phyloP scores from a whole-genome alignment of 1,140 invertebrate species.

The Phymastichus coffea region DNA sequence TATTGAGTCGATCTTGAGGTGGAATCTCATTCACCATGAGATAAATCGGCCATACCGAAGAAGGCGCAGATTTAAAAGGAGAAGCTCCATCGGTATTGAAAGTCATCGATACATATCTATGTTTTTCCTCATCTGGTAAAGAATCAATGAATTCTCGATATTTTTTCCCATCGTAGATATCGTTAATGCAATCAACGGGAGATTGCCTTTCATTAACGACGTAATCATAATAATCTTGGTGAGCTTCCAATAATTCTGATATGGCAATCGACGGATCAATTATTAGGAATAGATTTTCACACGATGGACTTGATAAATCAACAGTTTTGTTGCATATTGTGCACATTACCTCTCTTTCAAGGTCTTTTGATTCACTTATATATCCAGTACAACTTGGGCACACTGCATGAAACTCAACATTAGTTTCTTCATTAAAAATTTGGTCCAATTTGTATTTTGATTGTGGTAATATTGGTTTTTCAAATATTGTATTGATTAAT shows the following conservation, averaged over 20 bases:
- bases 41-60: not conserved
- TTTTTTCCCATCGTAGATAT: not conserved
- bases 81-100: not conserved
- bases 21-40: slow-evolving; percentile 3
- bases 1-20: not conserved
- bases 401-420: not conserved
- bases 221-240: not conserved
- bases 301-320: not conserved
- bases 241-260: not conserved
- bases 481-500: not conserved
- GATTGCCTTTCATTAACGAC: not conserved
- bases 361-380: not conserved
- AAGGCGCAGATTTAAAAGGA: not conserved
- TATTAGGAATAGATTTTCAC: not conserved
- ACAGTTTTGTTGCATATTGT: not conserved
- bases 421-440: not conserved
- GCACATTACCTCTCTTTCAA: not conserved
- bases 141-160: not conserved
- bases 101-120: not conserved
- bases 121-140: not conserved
- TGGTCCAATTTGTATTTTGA: not conserved
- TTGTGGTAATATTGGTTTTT: not conserved
- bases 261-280: not conserved
- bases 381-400: not conserved
- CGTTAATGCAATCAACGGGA: not conserved